Percentiles rank a stretch among this genome's conserved stretches.
These are phyloP conservation scores for Siniperca scherzeri DNA, from an alignment of 2,797 vertebrate genomes.

Conservation along the genomic window DNA sequence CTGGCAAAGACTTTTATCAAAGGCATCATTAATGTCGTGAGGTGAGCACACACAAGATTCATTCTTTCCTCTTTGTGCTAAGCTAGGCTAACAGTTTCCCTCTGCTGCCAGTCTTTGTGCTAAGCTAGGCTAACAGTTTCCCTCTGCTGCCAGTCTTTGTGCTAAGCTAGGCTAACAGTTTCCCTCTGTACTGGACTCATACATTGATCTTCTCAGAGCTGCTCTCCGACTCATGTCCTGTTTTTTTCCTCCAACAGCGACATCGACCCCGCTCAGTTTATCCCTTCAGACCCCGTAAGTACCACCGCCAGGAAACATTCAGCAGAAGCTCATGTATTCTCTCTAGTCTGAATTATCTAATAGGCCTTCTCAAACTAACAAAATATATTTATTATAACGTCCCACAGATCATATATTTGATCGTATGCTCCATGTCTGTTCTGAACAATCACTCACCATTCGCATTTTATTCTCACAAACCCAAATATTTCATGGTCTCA, in stretches of 20 bases:
- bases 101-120: constrained; percentile 11
- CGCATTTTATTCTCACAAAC: not conserved
- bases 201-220: not conserved
- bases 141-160: constrained; percentile 4
- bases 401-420: not conserved
- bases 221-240: not conserved
- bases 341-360: no score
- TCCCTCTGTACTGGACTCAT: no score
- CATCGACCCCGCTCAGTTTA: constrained; percentile 72
- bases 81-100: constrained; percentile 3
- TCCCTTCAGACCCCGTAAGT: constrained; percentile 82
- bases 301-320: no score
- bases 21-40: constrained; percentile 71
- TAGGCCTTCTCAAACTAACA: no score
- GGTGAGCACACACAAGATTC: constrained; percentile 54
- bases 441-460: no score
- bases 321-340: no score
- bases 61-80: not conserved
- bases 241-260: constrained; percentile 67
- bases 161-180: constrained; percentile 34
- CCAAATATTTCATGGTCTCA: not conserved
- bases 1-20: constrained; percentile 54
- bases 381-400: not conserved
- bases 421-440: no score
- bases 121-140: constrained; percentile 28